These are phyloP conservation scores for Sisor rabdophorus DNA, from an alignment of 2,113 vertebrate species.

Conservation along the genomic window DNA sequence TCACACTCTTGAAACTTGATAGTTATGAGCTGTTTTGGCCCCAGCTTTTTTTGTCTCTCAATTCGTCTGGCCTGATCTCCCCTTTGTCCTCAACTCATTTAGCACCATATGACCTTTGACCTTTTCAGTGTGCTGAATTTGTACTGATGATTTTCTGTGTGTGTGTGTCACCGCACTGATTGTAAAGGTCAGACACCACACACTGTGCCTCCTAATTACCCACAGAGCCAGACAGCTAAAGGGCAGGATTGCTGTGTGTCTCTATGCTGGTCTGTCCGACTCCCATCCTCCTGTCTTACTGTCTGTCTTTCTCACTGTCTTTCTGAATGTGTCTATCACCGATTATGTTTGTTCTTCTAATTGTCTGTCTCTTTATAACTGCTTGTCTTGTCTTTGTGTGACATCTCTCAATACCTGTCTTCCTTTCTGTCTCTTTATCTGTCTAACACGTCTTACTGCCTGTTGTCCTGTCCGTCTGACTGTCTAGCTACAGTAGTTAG, in stretches of 20 bases:
- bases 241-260: constrained; percentile 22
- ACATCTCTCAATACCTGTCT: not conserved
- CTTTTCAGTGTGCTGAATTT: constrained; percentile 8
- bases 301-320: not conserved
- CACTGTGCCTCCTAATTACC: constrained; percentile 13
- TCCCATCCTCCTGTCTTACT: not conserved
- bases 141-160: constrained; percentile 12
- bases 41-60: too few relatives aligned
- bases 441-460: not conserved
- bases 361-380: not conserved
- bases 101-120: constrained; percentile 17
- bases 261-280: not conserved
- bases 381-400: too few relatives aligned
- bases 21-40: too few relatives aligned
- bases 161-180: not conserved
- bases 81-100: constrained; percentile 1
- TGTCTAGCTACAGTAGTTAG: too few relatives aligned
- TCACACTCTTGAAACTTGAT: too few relatives aligned
- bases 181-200: constrained; percentile 18
- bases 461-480: not conserved
- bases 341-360: not conserved
- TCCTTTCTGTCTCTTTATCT: not conserved
- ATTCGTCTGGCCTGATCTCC: not conserved
- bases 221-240: constrained; percentile 11
- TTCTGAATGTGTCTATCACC: not conserved